These are phyloP conservation scores for Calcarius lapponicus DNA, from an alignment of 2,797 vertebrate genomes.

Conservation along the genomic window DNA sequence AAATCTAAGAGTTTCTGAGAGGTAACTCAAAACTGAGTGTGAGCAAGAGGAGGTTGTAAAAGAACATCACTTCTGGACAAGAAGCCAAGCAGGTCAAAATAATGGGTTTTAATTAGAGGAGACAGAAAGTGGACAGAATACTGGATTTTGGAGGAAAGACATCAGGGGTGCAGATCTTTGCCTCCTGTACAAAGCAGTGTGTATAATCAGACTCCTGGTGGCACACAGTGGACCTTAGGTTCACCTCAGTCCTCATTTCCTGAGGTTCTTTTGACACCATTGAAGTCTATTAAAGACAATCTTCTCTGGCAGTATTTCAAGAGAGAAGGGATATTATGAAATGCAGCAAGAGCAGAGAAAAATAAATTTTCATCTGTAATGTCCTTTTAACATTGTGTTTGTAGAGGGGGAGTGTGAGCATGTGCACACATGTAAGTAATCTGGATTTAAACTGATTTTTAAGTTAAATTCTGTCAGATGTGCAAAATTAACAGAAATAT, in stretches of 20 bases:
- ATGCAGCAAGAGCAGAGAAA: slow-evolving; percentile 45
- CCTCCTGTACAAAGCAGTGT: not conserved
- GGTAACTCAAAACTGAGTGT: not conserved
- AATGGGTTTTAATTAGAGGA: not conserved
- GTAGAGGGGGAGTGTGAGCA: not conserved
- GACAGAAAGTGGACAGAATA: not conserved
- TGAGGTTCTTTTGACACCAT: slow-evolving; percentile 38
- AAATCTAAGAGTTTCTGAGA: slow-evolving; percentile 12
- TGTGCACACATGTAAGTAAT: slow-evolving; percentile 44
- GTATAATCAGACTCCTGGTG: not conserved
- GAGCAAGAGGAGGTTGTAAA: not conserved
- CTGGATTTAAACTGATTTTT: slow-evolving; percentile 35
- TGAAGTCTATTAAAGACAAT: slow-evolving; percentile 50
- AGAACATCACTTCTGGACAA: not conserved
- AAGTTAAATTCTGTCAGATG: slow-evolving; percentile 35
- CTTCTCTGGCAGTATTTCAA: slow-evolving; percentile 48
- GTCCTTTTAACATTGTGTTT: slow-evolving; percentile 24
- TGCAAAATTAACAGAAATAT: not conserved
- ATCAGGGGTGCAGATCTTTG: not conserved
- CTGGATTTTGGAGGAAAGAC: slow-evolving; percentile 6
- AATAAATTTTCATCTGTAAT: slow-evolving; percentile 49
- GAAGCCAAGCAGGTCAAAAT: not conserved
- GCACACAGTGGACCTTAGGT: not conserved
- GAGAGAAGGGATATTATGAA: slow-evolving; percentile 41
- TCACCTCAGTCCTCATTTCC: slow-evolving; percentile 59